phyloP scores from a whole-genome alignment of 2,113 vertebrate species.

The Eulemur macaco region DNA sequence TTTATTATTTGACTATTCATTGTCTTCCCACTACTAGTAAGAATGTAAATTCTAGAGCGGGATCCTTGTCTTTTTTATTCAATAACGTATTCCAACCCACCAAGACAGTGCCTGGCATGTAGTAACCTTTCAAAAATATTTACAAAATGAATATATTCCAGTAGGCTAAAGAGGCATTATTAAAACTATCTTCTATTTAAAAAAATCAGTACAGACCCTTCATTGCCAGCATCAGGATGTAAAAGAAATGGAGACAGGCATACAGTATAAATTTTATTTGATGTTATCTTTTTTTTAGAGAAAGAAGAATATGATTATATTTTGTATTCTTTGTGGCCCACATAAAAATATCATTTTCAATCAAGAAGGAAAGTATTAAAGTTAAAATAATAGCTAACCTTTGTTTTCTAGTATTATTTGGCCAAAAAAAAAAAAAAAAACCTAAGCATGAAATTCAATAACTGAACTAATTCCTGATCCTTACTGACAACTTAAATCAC shows the following conservation, averaged over 20 bases:
- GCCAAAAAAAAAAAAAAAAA: slow-evolving; percentile 12
- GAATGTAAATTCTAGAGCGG: neutral
- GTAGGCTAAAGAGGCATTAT: neutral
- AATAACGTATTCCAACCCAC: neutral
- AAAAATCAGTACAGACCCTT: slow-evolving; percentile 8
- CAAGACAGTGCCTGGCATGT: neutral
- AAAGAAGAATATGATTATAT: neutral
- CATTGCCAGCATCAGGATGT: neutral
- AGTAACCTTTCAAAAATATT: slow-evolving; percentile 45
- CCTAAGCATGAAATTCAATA: slow-evolving; percentile 51
- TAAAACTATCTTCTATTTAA: neutral
- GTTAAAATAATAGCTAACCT: slow-evolving; percentile 28
- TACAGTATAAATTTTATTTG: slow-evolving; percentile 39
- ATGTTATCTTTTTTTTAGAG: neutral
- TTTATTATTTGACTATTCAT: neutral
- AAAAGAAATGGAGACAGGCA: slow-evolving; percentile 29
- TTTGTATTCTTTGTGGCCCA: slow-evolving; percentile 21
- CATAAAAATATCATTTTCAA: slow-evolving; percentile 59
- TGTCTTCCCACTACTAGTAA: neutral
- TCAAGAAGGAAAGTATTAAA: slow-evolving; percentile 49
- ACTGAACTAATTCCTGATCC: slow-evolving; percentile 49
- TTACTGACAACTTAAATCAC: slow-evolving; percentile 67
- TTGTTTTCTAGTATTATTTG: slow-evolving; percentile 53
- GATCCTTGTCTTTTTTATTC: neutral
- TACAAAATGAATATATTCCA: slow-evolving; percentile 2